A percentile compares a stretch with the other conserved stretches of the same genome.
These are phyloP conservation scores for Buceros bicornis DNA, from an alignment of 2,797 vertebrate species.

Conservation along the genomic window DNA sequence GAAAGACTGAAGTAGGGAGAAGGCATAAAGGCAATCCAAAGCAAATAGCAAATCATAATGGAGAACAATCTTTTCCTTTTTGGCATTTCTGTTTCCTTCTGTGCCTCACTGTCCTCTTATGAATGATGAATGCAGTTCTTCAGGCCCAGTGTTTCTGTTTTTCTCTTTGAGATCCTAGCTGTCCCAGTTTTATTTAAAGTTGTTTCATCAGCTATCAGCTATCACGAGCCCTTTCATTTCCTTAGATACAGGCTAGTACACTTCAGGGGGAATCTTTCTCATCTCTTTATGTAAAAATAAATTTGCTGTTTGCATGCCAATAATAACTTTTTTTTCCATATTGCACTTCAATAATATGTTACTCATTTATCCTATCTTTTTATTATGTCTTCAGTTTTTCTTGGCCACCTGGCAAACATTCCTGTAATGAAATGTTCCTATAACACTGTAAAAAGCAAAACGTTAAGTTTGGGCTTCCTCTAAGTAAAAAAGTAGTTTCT, in stretches of 20 bases:
- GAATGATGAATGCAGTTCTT: neutral
- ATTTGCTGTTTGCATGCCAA: neutral
- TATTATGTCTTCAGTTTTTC: neutral
- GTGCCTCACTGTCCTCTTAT: neutral
- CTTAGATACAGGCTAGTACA: neutral
- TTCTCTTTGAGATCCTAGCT: neutral
- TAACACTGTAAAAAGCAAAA: neutral
- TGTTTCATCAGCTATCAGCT: neutral
- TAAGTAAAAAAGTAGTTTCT: neutral
- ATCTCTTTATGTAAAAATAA: neutral
- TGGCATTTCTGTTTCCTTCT: neutral
- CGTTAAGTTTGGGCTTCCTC: neutral
- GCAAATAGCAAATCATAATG: neutral
- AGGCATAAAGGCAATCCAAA: neutral
- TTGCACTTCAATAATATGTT: neutral
- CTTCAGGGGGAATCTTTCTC: neutral
- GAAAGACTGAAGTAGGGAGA: neutral
- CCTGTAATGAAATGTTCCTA: neutral
- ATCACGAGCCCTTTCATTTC: neutral
- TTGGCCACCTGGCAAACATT: neutral
- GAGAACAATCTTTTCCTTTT: neutral
- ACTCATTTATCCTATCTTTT: neutral
- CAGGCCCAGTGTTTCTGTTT: neutral
- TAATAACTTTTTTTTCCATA: neutral
- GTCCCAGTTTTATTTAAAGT: neutral